Evolutionary conservation across 2,113 vertebrate species (phyloP).

Genomic region (Pungitius pungitius): DNA sequence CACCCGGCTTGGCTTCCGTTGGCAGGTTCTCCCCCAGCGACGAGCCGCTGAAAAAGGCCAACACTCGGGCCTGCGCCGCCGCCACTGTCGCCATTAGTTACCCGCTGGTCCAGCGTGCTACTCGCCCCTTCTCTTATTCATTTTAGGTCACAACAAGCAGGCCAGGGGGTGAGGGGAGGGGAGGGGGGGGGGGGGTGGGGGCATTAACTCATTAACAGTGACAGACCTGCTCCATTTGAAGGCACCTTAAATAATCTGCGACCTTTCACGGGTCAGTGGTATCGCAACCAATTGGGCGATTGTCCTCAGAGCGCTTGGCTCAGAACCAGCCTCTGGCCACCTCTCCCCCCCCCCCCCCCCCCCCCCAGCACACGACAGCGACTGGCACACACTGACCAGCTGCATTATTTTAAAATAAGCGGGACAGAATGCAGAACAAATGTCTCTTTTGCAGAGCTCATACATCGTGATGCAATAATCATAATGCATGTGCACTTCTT

Average conservation of each 20-base stretch:
- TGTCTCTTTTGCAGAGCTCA: slow-evolving; percentile 12
- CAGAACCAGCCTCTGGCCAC: slow-evolving; percentile 38
- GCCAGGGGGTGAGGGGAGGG: too few relatives aligned
- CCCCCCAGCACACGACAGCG: slow-evolving; percentile 10
- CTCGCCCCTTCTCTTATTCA: slow-evolving; percentile 19
- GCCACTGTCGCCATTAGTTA: slow-evolving; percentile 39
- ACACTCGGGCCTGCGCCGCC: slow-evolving; percentile 38
- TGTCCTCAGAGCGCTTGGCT: slow-evolving; percentile 54
- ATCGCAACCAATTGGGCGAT: slow-evolving; percentile 63
- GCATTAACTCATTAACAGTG: slow-evolving; percentile 34
- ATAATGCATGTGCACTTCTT: neutral
- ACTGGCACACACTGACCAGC: slow-evolving; percentile 38
- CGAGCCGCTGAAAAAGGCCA: slow-evolving; percentile 69
- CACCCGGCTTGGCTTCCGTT: slow-evolving; percentile 56
- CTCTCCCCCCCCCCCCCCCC: neutral
- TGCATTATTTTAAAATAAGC: slow-evolving; percentile 2
- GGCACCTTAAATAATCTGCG: slow-evolving; percentile 64
- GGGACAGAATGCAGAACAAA: slow-evolving; percentile 3
- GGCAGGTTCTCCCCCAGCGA: slow-evolving; percentile 54
- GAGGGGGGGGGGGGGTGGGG: neutral
- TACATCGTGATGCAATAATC: neutral
- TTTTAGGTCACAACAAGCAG: slow-evolving; percentile 18
- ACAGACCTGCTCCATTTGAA: slow-evolving; percentile 39
- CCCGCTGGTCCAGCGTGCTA: slow-evolving; percentile 40
- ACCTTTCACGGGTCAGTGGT: slow-evolving; percentile 70